A percentile compares a stretch with the other conserved stretches of the same genome.
Conservation (phyloP, 2,113 vertebrate genomes). For the Psittacus erithacus region DNA sequence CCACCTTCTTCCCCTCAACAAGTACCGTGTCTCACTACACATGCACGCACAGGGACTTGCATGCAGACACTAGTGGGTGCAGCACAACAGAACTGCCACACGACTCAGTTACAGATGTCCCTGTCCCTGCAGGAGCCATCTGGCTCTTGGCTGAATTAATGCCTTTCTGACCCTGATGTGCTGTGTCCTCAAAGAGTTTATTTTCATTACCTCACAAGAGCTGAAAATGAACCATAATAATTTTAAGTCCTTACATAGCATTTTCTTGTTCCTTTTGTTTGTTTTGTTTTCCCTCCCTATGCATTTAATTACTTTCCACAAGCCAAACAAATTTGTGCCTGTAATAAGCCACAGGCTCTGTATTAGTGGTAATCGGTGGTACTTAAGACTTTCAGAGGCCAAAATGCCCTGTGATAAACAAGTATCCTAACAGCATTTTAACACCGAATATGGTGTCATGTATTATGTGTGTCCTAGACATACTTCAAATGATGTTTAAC, state of each 20-base stretch:
- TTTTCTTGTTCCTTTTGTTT: neutral
- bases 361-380: rapidly evolving
- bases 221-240: neutral
- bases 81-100: rapidly evolving
- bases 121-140: neutral
- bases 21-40: rapidly evolving
- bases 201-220: neutral
- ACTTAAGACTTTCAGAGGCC: neutral
- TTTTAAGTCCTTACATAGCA: neutral
- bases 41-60: rapidly evolving
- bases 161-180: neutral
- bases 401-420: neutral
- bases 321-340: neutral
- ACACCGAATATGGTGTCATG: rapidly evolving
- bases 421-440: neutral
- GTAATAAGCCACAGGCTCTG: neutral
- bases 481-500: neutral
- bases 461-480: neutral
- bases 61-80: rapidly evolving
- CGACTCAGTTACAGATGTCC: rapidly evolving
- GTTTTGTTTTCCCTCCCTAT: no score
- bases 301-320: neutral
- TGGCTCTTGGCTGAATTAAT: neutral
- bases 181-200: neutral
- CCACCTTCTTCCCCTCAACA: no score